Conservation (phyloP, 2,888 invertebrate genomes). For the Eupithecia subfuscata region DNA sequence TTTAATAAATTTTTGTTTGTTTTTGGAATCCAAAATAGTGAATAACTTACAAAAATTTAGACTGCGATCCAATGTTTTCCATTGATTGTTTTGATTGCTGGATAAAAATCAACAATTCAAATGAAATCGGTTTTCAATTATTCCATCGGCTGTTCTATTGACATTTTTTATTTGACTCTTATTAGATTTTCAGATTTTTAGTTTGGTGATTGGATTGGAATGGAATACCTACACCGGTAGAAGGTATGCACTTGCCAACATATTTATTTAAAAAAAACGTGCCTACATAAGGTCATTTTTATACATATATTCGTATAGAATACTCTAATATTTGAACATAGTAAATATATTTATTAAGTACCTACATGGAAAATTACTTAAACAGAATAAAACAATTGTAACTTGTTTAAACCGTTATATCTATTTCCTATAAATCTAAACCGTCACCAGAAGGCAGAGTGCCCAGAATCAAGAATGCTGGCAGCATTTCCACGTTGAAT, state of each 20-base stretch:
- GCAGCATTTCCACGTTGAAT: too few relatives aligned
- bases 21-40: background rate
- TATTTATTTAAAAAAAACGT: background rate
- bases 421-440: too few relatives aligned
- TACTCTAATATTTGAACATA: too few relatives aligned
- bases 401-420: too few relatives aligned
- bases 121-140: slow-evolving; percentile 11
- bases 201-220: background rate
- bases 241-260: background rate
- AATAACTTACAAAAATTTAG: background rate
- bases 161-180: slow-evolving; percentile 7
- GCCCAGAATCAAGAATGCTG: too few relatives aligned
- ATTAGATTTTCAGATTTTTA: background rate
- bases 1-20: background rate
- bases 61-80: background rate
- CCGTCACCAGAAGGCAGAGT: too few relatives aligned
- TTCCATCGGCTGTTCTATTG: slow-evolving; percentile 17
- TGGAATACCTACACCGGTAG: background rate
- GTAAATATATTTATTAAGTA: too few relatives aligned
- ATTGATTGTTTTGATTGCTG: slow-evolving; percentile 17
- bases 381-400: too few relatives aligned
- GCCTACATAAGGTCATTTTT: background rate
- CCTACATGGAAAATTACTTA: too few relatives aligned
- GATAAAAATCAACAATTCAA: slow-evolving; percentile 20
- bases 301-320: too few relatives aligned